phyloP scores from a whole-genome alignment of 2,888 invertebrate genomes.

The Morinoia aosen region DNA sequence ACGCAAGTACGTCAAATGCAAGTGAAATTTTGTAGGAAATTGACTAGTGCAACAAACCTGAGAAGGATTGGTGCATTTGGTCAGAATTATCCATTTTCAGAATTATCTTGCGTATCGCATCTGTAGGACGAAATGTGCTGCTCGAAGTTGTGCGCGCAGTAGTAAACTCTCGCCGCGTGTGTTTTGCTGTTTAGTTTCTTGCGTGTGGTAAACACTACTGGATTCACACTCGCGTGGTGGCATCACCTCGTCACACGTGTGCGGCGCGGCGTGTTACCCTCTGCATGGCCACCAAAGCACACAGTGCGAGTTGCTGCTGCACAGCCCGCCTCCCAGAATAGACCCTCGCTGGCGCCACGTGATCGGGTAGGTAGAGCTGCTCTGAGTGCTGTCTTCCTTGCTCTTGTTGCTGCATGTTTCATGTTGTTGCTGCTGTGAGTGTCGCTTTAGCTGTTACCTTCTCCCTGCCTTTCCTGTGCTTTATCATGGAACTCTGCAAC shows the following conservation, averaged over 20 bases:
- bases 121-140: neutral
- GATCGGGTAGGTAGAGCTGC: neutral
- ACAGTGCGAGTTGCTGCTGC: neutral
- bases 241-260: neutral
- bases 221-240: neutral
- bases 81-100: neutral
- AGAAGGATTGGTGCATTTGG: neutral
- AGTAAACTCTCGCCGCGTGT: neutral
- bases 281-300: neutral
- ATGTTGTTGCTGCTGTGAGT: neutral
- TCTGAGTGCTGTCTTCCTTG: neutral
- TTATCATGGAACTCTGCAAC: neutral
- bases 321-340: neutral
- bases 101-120: neutral
- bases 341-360: slow-evolving; percentile 40
- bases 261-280: neutral
- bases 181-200: neutral
- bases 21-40: neutral
- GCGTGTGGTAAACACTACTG: too few relatives aligned
- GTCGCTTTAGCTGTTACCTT: neutral
- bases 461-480: neutral
- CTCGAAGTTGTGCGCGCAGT: neutral
- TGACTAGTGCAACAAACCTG: neutral
- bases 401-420: neutral
- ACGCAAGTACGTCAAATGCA: neutral